Conservation (phyloP, 1,140 invertebrate species). For the Lepidurus packardi region DNA sequence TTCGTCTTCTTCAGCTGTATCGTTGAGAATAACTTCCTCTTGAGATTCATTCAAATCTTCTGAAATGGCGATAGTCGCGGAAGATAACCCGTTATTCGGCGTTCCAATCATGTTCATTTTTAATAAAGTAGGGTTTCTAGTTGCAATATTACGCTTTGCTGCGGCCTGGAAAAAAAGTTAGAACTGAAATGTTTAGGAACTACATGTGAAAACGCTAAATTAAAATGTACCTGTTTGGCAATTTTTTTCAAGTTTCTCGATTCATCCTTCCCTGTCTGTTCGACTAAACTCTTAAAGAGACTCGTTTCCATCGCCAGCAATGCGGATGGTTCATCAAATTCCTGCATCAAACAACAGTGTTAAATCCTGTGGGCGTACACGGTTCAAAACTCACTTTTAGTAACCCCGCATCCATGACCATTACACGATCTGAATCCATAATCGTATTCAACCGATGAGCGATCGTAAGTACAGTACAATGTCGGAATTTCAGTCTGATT, state of each 20-base stretch:
- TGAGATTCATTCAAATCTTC: background rate
- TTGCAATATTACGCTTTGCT: background rate
- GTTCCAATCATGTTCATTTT: background rate
- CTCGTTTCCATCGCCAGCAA: constrained; percentile 42
- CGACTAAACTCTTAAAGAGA: constrained; percentile 38
- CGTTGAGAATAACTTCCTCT: background rate
- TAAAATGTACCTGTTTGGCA: constrained; percentile 28
- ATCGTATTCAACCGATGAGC: constrained; percentile 78
- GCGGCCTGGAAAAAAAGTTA: background rate
- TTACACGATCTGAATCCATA: constrained; percentile 58
- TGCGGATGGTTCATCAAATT: constrained; percentile 44
- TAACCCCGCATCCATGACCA: constrained; percentile 64
- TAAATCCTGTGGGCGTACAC: background rate
- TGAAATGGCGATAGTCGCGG: background rate
- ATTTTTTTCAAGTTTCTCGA: constrained; percentile 30
- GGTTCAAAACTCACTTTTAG: constrained; percentile 40
- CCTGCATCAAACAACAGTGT: constrained; percentile 35
- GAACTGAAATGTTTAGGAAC: background rate
- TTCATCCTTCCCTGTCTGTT: constrained; percentile 32
- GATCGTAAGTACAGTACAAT: constrained; percentile 77
- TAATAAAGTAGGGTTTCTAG: background rate
- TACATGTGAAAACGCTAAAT: background rate
- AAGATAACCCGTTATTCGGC: background rate
- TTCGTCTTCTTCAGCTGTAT: background rate
- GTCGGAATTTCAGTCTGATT: constrained; percentile 61